These are phyloP conservation scores for Tetrax tetrax DNA, from an alignment of 2,113 vertebrate species.

Conservation along the genomic window DNA sequence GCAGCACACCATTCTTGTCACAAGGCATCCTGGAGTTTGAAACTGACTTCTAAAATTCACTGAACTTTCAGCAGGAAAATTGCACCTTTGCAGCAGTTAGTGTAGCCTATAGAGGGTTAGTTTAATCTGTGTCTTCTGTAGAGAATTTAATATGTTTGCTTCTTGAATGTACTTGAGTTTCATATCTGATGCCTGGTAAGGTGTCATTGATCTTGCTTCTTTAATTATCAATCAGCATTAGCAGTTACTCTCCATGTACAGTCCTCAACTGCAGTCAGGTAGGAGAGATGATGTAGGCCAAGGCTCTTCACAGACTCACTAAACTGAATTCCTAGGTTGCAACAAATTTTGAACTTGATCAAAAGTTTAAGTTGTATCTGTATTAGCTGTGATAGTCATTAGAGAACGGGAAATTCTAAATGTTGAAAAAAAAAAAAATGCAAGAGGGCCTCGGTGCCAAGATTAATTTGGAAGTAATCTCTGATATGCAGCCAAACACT, in stretches of 20 bases:
- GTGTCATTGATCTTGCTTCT: neutral
- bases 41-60: neutral
- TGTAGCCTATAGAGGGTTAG: neutral
- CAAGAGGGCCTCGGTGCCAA: neutral
- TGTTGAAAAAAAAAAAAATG: neutral
- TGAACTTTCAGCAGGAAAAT: neutral
- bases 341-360: neutral
- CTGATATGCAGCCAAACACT: neutral
- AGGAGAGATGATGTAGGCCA: fast-evolving
- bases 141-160: neutral
- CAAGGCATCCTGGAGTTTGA: neutral
- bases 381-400: neutral
- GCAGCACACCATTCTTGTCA: neutral
- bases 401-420: neutral
- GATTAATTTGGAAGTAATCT: fast-evolving
- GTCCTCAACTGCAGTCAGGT: fast-evolving
- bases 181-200: neutral
- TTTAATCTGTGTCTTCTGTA: neutral
- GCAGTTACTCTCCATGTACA: neutral
- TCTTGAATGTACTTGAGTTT: neutral
- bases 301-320: neutral
- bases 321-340: neutral
- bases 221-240: neutral
- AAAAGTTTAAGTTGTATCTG: neutral
- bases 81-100: neutral